phyloP scores from a whole-genome alignment of 2,888 invertebrate species.

The Gordius sp. region DNA sequence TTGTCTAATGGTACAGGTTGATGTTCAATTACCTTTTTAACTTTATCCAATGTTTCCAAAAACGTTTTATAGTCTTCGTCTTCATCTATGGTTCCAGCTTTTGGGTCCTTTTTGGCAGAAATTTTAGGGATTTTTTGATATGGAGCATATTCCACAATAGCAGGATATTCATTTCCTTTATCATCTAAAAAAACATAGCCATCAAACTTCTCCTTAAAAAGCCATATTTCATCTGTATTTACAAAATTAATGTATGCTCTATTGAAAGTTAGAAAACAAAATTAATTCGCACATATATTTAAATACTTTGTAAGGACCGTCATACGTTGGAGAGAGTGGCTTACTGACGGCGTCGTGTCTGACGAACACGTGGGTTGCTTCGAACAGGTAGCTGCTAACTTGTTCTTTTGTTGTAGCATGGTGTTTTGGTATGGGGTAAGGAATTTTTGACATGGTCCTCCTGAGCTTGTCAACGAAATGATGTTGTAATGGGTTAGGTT shows the following conservation, averaged over 20 bases:
- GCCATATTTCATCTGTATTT: slow-evolving; percentile 49
- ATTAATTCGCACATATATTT: no score
- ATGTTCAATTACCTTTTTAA: slow-evolving; percentile 24
- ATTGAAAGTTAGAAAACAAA: no score
- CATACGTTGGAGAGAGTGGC: no score
- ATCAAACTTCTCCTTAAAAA: slow-evolving; percentile 79
- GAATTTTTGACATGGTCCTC: no score
- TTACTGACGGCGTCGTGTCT: no score
- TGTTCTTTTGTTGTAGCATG: no score
- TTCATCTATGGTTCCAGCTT: slow-evolving; percentile 52
- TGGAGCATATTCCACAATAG: slow-evolving; percentile 74
- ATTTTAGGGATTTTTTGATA: slow-evolving; percentile 53
- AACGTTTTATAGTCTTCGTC: slow-evolving; percentile 60
- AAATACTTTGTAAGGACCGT: no score
- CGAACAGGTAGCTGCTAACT: no score
- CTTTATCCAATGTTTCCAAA: slow-evolving; percentile 44
- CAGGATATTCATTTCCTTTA: slow-evolving; percentile 60
- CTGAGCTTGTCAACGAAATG: no score
- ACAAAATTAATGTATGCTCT: slow-evolving; percentile 70
- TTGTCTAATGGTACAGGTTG: slow-evolving; percentile 25
- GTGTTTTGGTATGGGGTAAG: no score
- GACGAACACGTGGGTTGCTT: no score
- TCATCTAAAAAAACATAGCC: slow-evolving; percentile 77
- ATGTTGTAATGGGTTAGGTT: no score
- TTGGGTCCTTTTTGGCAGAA: slow-evolving; percentile 46